Evolutionary conservation across 92 coral and sea anemone genomes (phyloP).

Genomic region (Bergia sp.): DNA sequence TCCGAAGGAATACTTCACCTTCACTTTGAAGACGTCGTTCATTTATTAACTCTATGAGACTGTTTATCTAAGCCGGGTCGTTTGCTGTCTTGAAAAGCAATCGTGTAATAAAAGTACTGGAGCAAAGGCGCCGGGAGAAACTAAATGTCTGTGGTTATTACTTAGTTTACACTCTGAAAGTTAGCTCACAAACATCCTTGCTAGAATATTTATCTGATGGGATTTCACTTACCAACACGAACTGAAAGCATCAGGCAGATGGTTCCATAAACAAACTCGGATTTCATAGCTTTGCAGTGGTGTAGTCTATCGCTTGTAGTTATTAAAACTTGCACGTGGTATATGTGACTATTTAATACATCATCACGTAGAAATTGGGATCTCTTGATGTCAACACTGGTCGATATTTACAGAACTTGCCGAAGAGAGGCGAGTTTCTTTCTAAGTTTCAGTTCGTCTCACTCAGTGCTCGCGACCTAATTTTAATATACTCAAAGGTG

Average conservation of each 20-base stretch:
- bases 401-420: background rate
- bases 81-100: background rate
- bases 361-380: too few species aligned
- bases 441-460: background rate
- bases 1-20: background rate
- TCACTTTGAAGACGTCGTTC: background rate
- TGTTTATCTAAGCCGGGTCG: background rate
- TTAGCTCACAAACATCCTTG: background rate
- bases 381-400: background rate
- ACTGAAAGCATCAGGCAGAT: background rate
- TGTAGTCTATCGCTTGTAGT: background rate
- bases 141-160: background rate
- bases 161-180: background rate
- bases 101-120: background rate
- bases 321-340: background rate
- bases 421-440: background rate
- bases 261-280: conserved; percentile 6
- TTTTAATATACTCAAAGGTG: conserved; percentile 8
- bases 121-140: too few species aligned
- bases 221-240: conserved; percentile 21
- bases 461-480: background rate
- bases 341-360: too few species aligned
- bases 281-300: conserved; percentile 4
- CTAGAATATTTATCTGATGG: background rate
- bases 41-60: background rate